Conservation (phyloP, 2,888 invertebrate species). For the Keiferia lycopersicella region DNA sequence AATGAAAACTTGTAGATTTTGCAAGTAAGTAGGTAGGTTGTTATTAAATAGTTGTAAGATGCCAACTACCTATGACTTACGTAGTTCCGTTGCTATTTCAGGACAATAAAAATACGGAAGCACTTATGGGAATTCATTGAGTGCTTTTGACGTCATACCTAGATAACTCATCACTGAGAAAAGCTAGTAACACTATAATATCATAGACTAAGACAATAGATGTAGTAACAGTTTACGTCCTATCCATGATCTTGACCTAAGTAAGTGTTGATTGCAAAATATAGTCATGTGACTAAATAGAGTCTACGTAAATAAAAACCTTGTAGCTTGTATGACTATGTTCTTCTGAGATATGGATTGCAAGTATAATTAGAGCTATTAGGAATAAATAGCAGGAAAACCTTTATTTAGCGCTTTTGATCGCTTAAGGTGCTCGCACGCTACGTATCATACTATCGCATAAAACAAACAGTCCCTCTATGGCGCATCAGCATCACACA, state of each 20-base stretch:
- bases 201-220: conserved; percentile 13
- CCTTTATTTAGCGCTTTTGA: not conserved
- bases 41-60: not conserved
- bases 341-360: not conserved
- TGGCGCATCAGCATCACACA: too few relatives aligned
- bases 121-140: conserved; percentile 16
- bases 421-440: too few relatives aligned
- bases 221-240: conserved; percentile 20
- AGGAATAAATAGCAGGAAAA: not conserved
- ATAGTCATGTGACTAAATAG: not conserved
- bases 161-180: conserved; percentile 1
- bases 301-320: not conserved
- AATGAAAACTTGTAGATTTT: too few relatives aligned
- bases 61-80: not conserved
- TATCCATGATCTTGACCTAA: not conserved
- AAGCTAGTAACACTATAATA: conserved; percentile 8
- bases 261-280: not conserved
- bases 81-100: conserved; percentile 13
- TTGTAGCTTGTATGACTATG: not conserved
- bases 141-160: conserved; percentile 9
- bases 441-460: too few relatives aligned
- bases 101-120: conserved; percentile 10
- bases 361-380: not conserved
- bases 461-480: too few relatives aligned
- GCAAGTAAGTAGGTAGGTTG: too few relatives aligned